These are phyloP conservation scores for Micoletzkya japonica DNA, from an alignment of 2,888 invertebrate species.

Conservation along the genomic window DNA sequence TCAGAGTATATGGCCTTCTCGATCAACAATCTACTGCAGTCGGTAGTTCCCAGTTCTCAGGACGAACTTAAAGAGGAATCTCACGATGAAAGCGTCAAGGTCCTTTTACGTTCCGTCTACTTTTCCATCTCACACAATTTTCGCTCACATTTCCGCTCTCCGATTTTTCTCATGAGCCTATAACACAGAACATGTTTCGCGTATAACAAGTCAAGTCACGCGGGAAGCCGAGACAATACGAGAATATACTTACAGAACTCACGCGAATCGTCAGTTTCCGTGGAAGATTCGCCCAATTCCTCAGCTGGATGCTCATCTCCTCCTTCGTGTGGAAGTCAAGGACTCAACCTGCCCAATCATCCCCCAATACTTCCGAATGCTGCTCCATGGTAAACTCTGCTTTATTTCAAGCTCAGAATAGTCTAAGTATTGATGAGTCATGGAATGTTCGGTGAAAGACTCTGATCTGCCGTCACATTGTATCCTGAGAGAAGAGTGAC, in stretches of 20 bases:
- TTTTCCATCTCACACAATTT: too few relatives aligned
- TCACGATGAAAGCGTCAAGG: too few relatives aligned
- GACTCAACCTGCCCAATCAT: background rate
- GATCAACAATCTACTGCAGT: conserved; percentile 10
- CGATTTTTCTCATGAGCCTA: too few relatives aligned
- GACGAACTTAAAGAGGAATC: too few relatives aligned
- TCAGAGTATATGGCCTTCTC: conserved; percentile 22
- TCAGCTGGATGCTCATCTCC: conserved; percentile 18
- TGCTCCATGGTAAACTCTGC: conserved; percentile 4
- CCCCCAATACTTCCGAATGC: background rate
- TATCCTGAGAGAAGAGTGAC: background rate
- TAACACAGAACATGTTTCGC: too few relatives aligned
- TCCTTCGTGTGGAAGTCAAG: conserved; percentile 22
- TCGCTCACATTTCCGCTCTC: too few relatives aligned
- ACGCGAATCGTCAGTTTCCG: background rate
- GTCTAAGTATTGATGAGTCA: background rate
- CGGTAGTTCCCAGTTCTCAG: background rate
- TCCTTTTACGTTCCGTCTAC: too few relatives aligned
- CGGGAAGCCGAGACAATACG: too few relatives aligned
- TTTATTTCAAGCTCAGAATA: background rate
- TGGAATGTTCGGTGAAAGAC: background rate
- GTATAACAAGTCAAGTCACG: too few relatives aligned
- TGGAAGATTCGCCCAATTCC: conserved; percentile 9
- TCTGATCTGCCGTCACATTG: background rate
- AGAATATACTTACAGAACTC: background rate